Percentiles rank a stretch among this genome's conserved stretches.
Conservation (phyloP, 2,113 vertebrate genomes). For the Atractosteus spatula region DNA sequence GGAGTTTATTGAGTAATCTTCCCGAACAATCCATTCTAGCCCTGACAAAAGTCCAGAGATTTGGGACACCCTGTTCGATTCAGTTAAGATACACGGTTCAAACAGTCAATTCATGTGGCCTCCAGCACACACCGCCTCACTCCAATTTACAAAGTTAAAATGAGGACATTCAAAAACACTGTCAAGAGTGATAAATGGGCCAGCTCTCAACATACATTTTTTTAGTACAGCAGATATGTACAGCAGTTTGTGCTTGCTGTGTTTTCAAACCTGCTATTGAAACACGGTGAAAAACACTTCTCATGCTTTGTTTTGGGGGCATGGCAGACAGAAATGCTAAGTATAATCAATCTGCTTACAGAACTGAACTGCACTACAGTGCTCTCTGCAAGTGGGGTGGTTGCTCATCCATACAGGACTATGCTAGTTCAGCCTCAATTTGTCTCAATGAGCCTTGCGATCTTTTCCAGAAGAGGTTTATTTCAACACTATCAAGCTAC, state of each 20-base stretch:
- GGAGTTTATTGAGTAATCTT: not conserved
- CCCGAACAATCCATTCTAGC: not conserved
- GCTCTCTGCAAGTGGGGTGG: too few species aligned
- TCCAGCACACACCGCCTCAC: conserved; percentile 20
- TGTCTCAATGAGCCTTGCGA: too few species aligned
- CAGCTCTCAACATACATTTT: conserved; percentile 7
- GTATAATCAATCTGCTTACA: not conserved
- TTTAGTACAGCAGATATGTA: too few species aligned
- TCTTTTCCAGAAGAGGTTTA: too few species aligned
- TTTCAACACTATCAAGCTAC: too few species aligned
- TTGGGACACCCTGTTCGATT: not conserved
- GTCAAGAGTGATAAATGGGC: conserved; percentile 34
- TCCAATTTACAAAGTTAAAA: conserved; percentile 35
- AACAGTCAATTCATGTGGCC: conserved; percentile 23
- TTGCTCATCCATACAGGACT: too few species aligned
- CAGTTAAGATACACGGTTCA: conserved; percentile 17
- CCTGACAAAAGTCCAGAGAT: not conserved
- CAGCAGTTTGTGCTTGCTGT: too few species aligned
- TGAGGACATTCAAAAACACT: conserved; percentile 36
- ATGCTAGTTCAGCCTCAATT: too few species aligned
- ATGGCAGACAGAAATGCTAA: too few species aligned
- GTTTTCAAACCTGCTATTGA: too few species aligned
- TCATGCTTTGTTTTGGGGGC: too few species aligned
- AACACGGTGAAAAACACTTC: too few species aligned
- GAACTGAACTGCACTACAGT: not conserved